Evolutionary conservation across 2,113 vertebrate species (phyloP).

Genomic region (Ornithorhynchus anatinus): DNA sequence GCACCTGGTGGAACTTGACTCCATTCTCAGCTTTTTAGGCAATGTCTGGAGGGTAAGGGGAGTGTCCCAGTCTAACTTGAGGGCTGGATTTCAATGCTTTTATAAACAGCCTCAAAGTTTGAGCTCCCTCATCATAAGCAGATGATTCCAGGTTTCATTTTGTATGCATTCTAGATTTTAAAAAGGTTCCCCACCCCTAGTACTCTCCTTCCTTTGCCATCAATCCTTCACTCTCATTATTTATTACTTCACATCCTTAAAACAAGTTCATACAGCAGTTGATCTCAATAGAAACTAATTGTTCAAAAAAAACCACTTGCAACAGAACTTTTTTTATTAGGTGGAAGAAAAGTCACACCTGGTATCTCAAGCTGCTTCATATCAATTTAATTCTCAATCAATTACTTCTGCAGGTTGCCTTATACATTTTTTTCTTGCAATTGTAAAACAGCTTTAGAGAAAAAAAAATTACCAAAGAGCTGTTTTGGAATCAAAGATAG

Average conservation of each 20-base stretch:
- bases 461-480: neutral
- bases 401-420: neutral
- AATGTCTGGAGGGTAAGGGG: too few relatives aligned
- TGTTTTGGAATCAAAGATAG: neutral
- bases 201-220: neutral
- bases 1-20: too few relatives aligned
- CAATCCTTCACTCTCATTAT: neutral
- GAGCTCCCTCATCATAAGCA: neutral
- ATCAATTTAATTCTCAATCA: neutral
- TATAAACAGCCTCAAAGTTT: neutral
- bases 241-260: neutral
- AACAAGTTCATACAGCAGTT: constrained; percentile 8
- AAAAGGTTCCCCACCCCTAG: accelerated
- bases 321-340: neutral
- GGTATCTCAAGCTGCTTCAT: neutral
- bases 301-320: neutral
- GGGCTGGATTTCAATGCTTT: neutral
- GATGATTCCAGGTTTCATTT: neutral
- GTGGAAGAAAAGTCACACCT: neutral
- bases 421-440: neutral
- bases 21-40: too few relatives aligned
- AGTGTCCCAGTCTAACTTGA: too few relatives aligned
- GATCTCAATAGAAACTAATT: neutral
- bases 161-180: too few relatives aligned
- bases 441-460: neutral